Evolutionary conservation across 30 jellyfish, hydroid and myxozoan genomes (phyloP), one percentile per base, ranked within the genome.

Genomic region (Turritopsis dohrnii): DNA sequence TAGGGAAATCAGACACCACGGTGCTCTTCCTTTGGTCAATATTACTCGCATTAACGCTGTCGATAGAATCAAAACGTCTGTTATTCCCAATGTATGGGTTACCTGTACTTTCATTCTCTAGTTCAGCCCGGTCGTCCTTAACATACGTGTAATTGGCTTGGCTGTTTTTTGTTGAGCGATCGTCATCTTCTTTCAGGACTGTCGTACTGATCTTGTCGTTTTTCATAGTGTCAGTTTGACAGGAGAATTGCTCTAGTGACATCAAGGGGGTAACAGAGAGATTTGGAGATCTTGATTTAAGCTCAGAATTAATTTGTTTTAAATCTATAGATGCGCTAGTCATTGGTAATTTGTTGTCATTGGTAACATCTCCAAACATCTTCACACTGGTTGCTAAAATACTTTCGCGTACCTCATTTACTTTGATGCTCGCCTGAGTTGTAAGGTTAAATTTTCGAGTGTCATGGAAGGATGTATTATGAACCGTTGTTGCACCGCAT

Each of bases 401-500:
- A 74, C 41, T 74, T 30, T 74, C 83, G 54, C 83, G 83, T 9
- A 74, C 83, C n/a, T 27, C 65, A 16, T 74, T 74, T 20, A 74
- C 83, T 74, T 74, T 74, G 1, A 29, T 22, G 27, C 83, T 74
- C 18, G 83, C 83, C 24, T 74, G 83, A 16, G 83, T 24, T 24
- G 83, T 74, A 17, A 74, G 65, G 65, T 29, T 74, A 74, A 74
- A 29, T 30, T 66, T 66, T 66, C 29, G 28, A 66, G 29, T 66
- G 76, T 66, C 76, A 4, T 66, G 28, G 17, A 25, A 25, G 17
- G 76, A 25, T 66, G 60, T 41, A 41, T 41, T 13, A 17, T n/a
- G 5, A 41, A 41, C 60, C 13, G 60, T 41, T 13, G 60, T 13
- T 66, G 76, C 8, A 9, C 28, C 76, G n/a, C n/a, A n/a, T 17